Conservation (phyloP, 2,888 invertebrate genomes). For the Ariolimax columbianus region DNA sequence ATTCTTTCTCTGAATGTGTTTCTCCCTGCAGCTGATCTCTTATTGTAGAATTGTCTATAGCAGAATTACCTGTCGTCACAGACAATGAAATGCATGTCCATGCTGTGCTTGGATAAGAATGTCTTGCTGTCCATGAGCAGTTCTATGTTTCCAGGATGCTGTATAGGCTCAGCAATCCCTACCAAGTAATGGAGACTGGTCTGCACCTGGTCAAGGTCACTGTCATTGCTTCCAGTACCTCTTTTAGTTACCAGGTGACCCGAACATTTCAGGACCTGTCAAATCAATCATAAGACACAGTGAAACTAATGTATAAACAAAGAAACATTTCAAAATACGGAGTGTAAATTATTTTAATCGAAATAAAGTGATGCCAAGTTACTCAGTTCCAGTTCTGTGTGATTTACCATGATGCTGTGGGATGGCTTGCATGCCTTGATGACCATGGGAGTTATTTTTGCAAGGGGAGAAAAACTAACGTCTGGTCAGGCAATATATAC, state of each 20-base stretch:
- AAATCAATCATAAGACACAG: background rate
- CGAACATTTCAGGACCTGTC: conserved; percentile 92
- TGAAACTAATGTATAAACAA: background rate
- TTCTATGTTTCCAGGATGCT: conserved; percentile 94
- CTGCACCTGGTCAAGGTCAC: conserved; percentile 12
- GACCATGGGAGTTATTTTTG: too few relatives aligned
- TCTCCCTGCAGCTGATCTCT: too few relatives aligned
- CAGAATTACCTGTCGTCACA: conserved; percentile 96
- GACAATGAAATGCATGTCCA: conserved; percentile 96
- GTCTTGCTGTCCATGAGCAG: conserved; percentile 92
- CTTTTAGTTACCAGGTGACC: conserved; percentile 82
- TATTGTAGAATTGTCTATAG: too few relatives aligned
- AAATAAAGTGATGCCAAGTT: too few relatives aligned
- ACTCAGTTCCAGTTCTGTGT: too few relatives aligned
- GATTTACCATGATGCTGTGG: too few relatives aligned
- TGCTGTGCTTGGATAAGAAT: conserved; percentile 92
- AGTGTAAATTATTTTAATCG: too few relatives aligned
- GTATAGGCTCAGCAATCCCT: conserved; percentile 89
- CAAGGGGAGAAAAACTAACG: too few relatives aligned
- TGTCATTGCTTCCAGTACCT: background rate
- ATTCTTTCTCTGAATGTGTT: too few relatives aligned
- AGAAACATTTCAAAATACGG: background rate
- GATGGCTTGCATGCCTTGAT: too few relatives aligned
- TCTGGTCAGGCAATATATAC: too few relatives aligned
- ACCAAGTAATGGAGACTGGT: conserved; percentile 80